Evolutionary conservation across 2,888 invertebrate genomes (phyloP), one percentile per base, ranked within the genome.

Genomic region (Dorcus hopei): DNA sequence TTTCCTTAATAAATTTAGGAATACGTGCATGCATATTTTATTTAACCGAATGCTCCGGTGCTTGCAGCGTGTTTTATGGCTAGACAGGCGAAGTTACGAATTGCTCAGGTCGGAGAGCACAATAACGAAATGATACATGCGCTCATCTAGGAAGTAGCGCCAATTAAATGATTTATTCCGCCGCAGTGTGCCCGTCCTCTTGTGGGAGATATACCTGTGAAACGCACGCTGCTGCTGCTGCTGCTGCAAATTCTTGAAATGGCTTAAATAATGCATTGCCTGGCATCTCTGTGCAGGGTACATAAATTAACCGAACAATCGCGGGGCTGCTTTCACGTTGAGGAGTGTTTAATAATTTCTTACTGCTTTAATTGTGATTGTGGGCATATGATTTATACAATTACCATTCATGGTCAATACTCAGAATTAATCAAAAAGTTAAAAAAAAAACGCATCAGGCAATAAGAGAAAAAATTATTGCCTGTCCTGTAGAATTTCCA

Each of bases 141-240:
- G 26, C 26, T 33, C 26, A 33, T 33, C 26, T 33, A 33, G 26
- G 26, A 33, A 33, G 26, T 33, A 33, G 26, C 26, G 26, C 26
- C 26, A 33, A 33, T 33, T 54, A n/a, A 45, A 57, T 57, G 52
- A 57, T 57, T 57, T 51, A 57, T 57, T 47, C 43, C 14, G 40
- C 57, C 57, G 39, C 57, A 51, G 40, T 41, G 51, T 38, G 51
- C 47, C 56, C 26, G 54, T 49, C 43, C 57, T 57, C 51, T 51
- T 57, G 57, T 45, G 52, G 47, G 57, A 57, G 51, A 57, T 57
- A 52, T 52, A 57, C 57, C 57, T 38, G 57, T 42, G 57, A 57
- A 57, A 50, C 52, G 47, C 57, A 47, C 26, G 26, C 26, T 52
- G 52, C 52, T 51, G 51, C 52, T 38, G 40, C 42, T 57, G 26